phyloP scores from a whole-genome alignment of 1,140 invertebrate species.

The Idris sp. region DNA sequence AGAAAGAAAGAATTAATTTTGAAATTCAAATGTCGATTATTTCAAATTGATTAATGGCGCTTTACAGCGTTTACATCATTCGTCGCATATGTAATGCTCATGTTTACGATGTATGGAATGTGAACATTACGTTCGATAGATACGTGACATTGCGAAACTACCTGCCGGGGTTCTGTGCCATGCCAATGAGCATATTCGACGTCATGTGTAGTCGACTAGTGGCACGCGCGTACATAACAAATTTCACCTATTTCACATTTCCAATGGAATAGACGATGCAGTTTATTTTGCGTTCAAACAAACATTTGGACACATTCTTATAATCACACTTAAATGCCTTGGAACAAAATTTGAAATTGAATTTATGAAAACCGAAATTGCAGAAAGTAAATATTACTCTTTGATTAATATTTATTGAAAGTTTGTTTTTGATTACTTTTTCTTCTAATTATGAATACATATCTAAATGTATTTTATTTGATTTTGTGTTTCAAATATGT shows the following conservation, averaged over 20 bases:
- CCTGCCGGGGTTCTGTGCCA: slow-evolving; percentile 35
- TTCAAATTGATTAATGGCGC: slow-evolving; percentile 48
- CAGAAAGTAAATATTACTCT: no score
- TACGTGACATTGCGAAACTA: slow-evolving; percentile 63
- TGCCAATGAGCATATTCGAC: slow-evolving; percentile 57
- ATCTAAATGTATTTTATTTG: no score
- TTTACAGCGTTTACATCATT: slow-evolving; percentile 57
- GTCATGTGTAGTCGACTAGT: slow-evolving; percentile 41
- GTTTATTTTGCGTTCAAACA: slow-evolving; percentile 53
- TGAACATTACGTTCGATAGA: slow-evolving; percentile 60
- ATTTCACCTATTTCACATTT: slow-evolving; percentile 62
- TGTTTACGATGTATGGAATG: slow-evolving; percentile 62
- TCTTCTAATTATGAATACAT: no score
- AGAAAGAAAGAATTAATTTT: no score
- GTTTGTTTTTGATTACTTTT: no score
- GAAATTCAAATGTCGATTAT: slow-evolving; percentile 45
- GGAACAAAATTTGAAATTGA: no score
- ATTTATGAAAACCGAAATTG: no score
- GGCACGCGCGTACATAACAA: slow-evolving; percentile 62
- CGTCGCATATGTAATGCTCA: slow-evolving; percentile 56
- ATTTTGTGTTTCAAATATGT: no score
- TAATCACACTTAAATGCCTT: no score
- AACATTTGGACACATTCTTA: no score
- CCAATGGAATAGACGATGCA: slow-evolving; percentile 46
- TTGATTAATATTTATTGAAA: no score